Conservation (phyloP, 2,888 invertebrate species). For the Abscondita cerata region DNA sequence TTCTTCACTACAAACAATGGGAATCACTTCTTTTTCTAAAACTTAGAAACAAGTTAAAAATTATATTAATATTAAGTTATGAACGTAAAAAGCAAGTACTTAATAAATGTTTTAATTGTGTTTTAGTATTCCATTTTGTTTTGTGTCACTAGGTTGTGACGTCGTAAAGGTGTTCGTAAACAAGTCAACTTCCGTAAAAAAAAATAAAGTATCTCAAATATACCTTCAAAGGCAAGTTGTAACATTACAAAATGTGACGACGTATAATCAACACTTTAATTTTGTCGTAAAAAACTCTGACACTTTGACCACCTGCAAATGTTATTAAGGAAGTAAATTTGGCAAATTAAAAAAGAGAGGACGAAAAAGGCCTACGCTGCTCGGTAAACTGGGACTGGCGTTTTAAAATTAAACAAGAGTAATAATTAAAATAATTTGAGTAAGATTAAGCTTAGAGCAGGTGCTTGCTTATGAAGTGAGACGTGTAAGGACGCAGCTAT, state of each 20-base stretch:
- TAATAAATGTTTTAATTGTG: no score
- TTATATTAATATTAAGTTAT: no score
- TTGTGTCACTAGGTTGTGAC: constrained; percentile 26
- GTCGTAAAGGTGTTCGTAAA: constrained; percentile 31
- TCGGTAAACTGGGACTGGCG: constrained; percentile 25
- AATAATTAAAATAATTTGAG: constrained; percentile 42
- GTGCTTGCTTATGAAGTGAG: constrained; percentile 45
- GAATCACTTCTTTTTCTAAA: no score
- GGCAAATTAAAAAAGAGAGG: constrained; percentile 20
- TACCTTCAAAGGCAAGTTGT: constrained; percentile 14
- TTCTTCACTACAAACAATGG: no score
- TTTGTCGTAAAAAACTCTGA: constrained; percentile 19
- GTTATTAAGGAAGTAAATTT: constrained; percentile 21
- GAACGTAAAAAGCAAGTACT: no score
- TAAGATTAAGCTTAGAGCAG: constrained; percentile 38
- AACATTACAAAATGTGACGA: background rate
- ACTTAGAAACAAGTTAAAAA: no score
- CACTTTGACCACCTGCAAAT: background rate
- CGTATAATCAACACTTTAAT: constrained; percentile 31
- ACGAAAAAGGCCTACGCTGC: constrained; percentile 8
- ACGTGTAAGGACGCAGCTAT: constrained; percentile 46
- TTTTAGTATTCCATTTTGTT: constrained; percentile 23
- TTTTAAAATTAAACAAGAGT: constrained; percentile 40
- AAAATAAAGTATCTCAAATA: background rate
- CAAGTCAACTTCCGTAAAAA: constrained; percentile 18